Percentiles rank a stretch among this genome's conserved stretches.
Conservation (phyloP, 1,140 invertebrate genomes). For the Drosophila kikkawai region DNA sequence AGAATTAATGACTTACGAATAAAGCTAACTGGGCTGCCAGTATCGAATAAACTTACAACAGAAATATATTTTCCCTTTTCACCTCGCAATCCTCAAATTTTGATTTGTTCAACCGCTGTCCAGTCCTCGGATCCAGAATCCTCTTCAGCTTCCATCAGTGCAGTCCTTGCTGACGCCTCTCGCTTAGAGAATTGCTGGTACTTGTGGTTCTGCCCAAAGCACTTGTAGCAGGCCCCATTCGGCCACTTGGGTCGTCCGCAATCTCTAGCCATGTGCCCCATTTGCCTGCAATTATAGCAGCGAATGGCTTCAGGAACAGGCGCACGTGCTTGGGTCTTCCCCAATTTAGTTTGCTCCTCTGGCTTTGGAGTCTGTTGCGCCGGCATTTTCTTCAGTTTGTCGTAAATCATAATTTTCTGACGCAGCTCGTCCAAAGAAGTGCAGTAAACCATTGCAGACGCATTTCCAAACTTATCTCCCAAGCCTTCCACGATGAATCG, state of each 20-base stretch:
- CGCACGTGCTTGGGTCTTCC: no score
- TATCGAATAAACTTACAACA: slow-evolving; percentile 3
- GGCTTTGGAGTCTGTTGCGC: background rate
- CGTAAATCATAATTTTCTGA: no score
- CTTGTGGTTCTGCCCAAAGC: background rate
- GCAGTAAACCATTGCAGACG: background rate
- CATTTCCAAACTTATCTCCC: background rate
- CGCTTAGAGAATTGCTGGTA: background rate
- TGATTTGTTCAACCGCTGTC: background rate
- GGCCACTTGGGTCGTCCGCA: slow-evolving; percentile 3
- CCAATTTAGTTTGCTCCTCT: no score
- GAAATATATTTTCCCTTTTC: slow-evolving; percentile 4
- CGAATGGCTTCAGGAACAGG: background rate
- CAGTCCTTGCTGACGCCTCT: background rate
- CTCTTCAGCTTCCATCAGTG: background rate
- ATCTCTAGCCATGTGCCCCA: background rate
- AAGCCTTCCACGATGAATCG: slow-evolving; percentile 2
- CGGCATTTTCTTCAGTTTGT: background rate
- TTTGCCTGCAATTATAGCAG: slow-evolving; percentile 1
- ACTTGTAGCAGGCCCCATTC: slow-evolving; percentile 14
- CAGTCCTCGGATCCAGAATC: background rate
- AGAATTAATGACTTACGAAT: slow-evolving; percentile 5
- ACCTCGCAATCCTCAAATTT: background rate
- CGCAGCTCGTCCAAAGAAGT: no score
- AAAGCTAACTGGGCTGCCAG: background rate